Percentiles rank a stretch among this genome's conserved stretches.
Evolutionary conservation across 2,113 vertebrate species (phyloP).

Genomic region (Eolophus roseicapilla): DNA sequence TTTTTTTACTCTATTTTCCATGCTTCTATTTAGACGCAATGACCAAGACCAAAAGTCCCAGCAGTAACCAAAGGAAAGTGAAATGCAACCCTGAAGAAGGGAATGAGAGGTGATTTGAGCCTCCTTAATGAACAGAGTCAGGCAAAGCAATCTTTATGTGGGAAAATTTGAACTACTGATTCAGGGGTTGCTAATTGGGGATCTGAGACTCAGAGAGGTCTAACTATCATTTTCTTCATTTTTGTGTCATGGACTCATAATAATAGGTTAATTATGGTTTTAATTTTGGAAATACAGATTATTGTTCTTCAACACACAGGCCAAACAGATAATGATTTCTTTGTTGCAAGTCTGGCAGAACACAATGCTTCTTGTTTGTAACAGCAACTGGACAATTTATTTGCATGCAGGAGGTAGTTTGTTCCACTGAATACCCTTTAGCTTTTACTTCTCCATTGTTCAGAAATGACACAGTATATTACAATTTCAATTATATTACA

Average conservation of each 20-base stretch:
- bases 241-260: slow-evolving; percentile 13
- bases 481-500: background rate
- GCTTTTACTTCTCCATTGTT: slow-evolving; percentile 22
- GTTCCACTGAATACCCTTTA: slow-evolving; percentile 32
- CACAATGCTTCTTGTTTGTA: slow-evolving; percentile 26
- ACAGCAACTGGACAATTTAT: slow-evolving; percentile 4
- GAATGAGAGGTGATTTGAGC: background rate
- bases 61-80: background rate
- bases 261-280: slow-evolving; percentile 50
- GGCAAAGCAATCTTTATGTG: background rate
- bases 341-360: slow-evolving; percentile 53
- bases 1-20: background rate
- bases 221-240: slow-evolving; percentile 52
- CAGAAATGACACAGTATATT: slow-evolving; percentile 15
- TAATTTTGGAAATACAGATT: slow-evolving; percentile 33
- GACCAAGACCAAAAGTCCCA: background rate
- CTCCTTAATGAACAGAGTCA: background rate
- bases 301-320: slow-evolving; percentile 18
- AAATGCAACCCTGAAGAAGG: background rate
- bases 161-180: background rate
- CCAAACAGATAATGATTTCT: slow-evolving; percentile 44
- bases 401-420: background rate
- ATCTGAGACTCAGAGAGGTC: slow-evolving; percentile 14
- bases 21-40: background rate
- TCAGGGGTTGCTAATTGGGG: background rate